These are phyloP conservation scores for Ammospiza maritima DNA, from an alignment of 2,797 vertebrate species.

Conservation along the genomic window DNA sequence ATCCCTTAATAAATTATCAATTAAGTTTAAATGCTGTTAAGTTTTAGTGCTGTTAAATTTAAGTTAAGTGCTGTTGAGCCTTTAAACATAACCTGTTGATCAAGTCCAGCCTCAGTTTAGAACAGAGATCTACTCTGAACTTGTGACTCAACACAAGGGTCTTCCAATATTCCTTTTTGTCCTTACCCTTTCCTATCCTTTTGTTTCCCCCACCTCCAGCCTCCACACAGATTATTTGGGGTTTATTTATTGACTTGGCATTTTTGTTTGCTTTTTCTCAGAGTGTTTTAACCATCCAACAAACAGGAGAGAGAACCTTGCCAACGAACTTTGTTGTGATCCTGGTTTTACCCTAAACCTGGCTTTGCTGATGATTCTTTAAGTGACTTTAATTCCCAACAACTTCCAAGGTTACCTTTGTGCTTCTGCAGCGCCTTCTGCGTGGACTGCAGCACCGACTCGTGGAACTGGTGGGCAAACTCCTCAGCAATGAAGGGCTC, in stretches of 20 bases:
- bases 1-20: not conserved
- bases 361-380: not conserved
- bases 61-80: not conserved
- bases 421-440: conserved; percentile 98
- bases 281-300: not conserved
- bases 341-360: not conserved
- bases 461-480: conserved; percentile 98
- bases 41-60: no score
- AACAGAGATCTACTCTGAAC: not conserved
- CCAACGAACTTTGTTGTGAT: fast-evolving
- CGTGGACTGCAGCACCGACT: conserved; percentile 97
- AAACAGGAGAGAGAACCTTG: not conserved
- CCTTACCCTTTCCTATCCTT: no score
- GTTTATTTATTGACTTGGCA: not conserved
- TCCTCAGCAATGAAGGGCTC: conserved; percentile 94
- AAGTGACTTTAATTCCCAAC: no score
- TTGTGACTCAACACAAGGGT: not conserved
- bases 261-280: not conserved
- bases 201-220: not conserved
- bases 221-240: not conserved
- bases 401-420: conserved; percentile 82
- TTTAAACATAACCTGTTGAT: not conserved
- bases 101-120: not conserved
- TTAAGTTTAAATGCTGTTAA: not conserved
- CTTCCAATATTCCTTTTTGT: not conserved